Base-by-base conservation (phyloP, 2,797 vertebrate species). In the Clamator glandarius region DNA sequence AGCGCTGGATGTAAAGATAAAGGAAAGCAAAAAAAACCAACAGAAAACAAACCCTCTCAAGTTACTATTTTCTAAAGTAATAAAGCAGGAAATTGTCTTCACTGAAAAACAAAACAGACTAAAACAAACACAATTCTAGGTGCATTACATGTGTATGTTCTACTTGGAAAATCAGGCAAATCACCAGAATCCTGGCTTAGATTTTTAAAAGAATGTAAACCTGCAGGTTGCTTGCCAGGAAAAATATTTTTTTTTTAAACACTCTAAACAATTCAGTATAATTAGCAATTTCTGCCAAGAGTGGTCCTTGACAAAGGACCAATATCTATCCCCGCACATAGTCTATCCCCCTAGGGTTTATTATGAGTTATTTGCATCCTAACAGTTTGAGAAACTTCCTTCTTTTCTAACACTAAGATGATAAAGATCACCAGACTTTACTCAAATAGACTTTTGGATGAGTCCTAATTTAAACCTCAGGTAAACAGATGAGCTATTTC, bases 341-440 rank as follows among this genome's bases (percentile, higher is more conserved):
- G 29, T 44, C 17, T 9, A 8, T 16, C 21, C 36, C 31, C 13
- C 8, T 7, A 15, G 8, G 17, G 21, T 5, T 70, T 11, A n/a
- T 85, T 58, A 21, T 6, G 23, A 42, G 15, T 62, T 74, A 86
- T 73, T 87, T 94, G 41, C 31, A 57, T 70, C 44, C 33, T 11
- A 64, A 79, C 5, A 80, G 33, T 58, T 86, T 24, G 55, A 90
- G 58, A 90, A 77, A 79, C 33, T 88, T 89, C 67, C 85, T 87
- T 87, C 79, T 90, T 94, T 90, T 90, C 77, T 95, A 90, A 92
- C 24, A 15, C 14, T 36, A 24, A 23, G 11, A 28, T 25, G 68
- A 95, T 77, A 85, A 90, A 75, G 73, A 89, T 92, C 81, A 33
- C 29, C 50, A 77, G 78, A 89, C 42, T 91, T 41, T 78, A 89